These are phyloP conservation scores for Craseonycteris thonglongyai DNA, from an alignment of 2,113 vertebrate species.

Conservation along the genomic window DNA sequence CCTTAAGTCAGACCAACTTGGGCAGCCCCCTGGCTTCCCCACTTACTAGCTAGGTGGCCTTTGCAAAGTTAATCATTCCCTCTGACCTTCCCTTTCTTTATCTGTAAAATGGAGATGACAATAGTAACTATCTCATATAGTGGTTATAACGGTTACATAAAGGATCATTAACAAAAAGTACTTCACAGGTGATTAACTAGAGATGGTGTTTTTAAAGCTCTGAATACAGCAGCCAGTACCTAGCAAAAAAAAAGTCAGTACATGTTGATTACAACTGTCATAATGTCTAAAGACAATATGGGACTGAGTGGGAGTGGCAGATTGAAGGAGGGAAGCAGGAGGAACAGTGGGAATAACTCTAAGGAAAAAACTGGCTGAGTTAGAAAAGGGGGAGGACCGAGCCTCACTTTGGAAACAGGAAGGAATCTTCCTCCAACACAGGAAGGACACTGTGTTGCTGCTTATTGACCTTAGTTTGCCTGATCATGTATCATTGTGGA, in stretches of 20 bases:
- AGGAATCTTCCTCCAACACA: background rate
- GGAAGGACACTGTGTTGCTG: background rate
- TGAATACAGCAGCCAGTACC: background rate
- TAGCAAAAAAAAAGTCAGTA: background rate
- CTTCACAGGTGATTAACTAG: background rate
- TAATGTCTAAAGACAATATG: background rate
- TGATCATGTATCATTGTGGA: background rate
- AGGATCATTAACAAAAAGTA: constrained; percentile 16
- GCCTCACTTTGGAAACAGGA: background rate
- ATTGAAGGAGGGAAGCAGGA: no score
- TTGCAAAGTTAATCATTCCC: background rate
- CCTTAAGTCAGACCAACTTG: background rate
- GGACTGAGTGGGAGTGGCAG: no score
- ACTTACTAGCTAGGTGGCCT: background rate
- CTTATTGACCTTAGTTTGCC: background rate
- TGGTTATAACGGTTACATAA: background rate
- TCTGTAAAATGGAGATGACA: background rate
- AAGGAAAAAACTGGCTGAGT: background rate
- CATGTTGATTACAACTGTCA: background rate
- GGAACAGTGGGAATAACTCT: background rate
- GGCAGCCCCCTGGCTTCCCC: background rate
- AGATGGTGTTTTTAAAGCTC: background rate
- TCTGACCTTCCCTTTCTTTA: constrained; percentile 15
- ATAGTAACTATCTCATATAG: background rate
- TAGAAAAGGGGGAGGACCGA: background rate